These are phyloP conservation scores for Maccullochella peelii DNA, from an alignment of 2,113 vertebrate genomes.

Conservation along the genomic window DNA sequence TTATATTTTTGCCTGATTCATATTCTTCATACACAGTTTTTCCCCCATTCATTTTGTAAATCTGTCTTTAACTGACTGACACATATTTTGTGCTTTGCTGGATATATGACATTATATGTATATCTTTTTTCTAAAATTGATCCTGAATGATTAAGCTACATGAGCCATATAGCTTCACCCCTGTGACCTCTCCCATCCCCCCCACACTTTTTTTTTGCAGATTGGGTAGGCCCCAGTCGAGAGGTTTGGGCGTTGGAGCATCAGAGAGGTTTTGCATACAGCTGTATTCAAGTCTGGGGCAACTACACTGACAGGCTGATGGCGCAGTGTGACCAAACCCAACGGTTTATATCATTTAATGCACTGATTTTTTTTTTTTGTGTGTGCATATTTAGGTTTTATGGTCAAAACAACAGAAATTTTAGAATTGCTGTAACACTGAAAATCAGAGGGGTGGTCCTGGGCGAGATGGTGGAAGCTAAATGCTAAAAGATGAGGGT, in stretches of 20 bases:
- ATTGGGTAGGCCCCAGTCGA: constrained; percentile 68
- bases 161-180: constrained; percentile 56
- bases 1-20: background rate
- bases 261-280: constrained; percentile 76
- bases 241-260: constrained; percentile 72
- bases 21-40: background rate
- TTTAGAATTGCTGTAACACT: background rate
- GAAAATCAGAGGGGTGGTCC: background rate
- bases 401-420: background rate
- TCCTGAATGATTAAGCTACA: constrained; percentile 29
- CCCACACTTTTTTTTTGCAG: constrained; percentile 30
- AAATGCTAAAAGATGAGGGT: constrained; percentile 32
- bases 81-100: background rate
- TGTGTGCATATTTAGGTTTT: background rate
- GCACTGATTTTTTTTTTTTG: too few species aligned
- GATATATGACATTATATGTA: background rate
- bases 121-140: background rate
- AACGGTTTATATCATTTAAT: background rate
- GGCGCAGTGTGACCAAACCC: background rate
- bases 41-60: background rate
- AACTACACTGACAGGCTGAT: constrained; percentile 21
- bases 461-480: background rate
- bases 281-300: constrained; percentile 69
- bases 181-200: constrained; percentile 69
- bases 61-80: background rate